Base-by-base conservation (phyloP, 2,888 invertebrate genomes). In the Malthinus seriepunctatus region DNA sequence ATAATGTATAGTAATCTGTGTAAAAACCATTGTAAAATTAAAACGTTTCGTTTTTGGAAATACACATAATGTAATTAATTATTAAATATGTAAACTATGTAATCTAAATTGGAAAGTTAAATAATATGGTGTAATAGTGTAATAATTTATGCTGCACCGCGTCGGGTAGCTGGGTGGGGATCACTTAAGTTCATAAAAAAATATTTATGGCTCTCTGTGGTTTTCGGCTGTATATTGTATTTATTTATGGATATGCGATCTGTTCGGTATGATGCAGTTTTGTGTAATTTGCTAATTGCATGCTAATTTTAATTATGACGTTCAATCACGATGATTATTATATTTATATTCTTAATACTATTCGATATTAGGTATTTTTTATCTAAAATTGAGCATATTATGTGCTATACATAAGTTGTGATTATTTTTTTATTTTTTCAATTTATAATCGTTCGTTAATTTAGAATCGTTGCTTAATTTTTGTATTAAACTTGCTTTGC, bases 111-210 rank as follows among this genome's bases (percentile, higher is more conserved):
- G 69, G 61, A 69, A 67, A 67, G 69, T 66, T 69, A 23, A 49
- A 32, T 49, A 49, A 55, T 51, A 56, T 54, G 57, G 53, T 57
- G 54, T 59, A 45, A 46, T 54, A 49, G 50, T 38, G 44, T 56
- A 56, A 56, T 60, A 51, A 52, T 60, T 56, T 53, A 50, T 52
- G 45, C 60, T 52, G 53, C 53, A 39, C 52, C 51, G 57, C 51
- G 69, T 79, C 78, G 78, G 75, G 77, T 79, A 79, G 79, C 79
- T 79, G 79, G 79, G 78, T 75, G 79, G 79, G 79, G 79, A 79
- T 78, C 79, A 78, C 77, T 77, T 76, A 58, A 63, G 75, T 67
- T 76, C 73, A 70, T 65, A 68, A 52, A 62, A 62, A 35, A 42
- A 42, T 42, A 42, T 38, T 59, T 65, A 66, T 67, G 67, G 67